Evolutionary conservation across 2,797 vertebrate species (phyloP), one percentile per base, ranked within the genome.

Genomic region (Picus viridis): DNA sequence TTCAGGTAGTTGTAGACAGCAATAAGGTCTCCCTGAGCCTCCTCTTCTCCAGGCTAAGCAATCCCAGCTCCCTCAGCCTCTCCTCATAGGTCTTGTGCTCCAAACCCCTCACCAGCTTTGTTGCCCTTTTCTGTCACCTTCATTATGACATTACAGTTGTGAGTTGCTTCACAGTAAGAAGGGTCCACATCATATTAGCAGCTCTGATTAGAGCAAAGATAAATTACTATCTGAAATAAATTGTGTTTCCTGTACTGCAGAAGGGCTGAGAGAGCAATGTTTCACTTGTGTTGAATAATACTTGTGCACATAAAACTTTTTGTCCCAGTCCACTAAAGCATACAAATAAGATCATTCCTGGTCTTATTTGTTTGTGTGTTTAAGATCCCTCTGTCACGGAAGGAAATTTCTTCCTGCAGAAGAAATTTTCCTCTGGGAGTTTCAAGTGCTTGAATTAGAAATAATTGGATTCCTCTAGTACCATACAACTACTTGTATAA

Each of bases 301-400:
- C 54, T 51, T 69, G 7, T 32, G 23, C 29, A 54, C 32, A 27
- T 32, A 47, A 65, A 86, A 47, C 16, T 54, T 86, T 64, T 87
- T 72, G 47, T 88, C 32, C 32, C 9, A 32, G 15, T 49, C 94
- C 76, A 70, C 45, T 32, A 16, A 67, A 83, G 11, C 43, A 57
- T 47, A 70, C 22, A 89, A 81, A 84, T 54, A 10, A 75, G 83
- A 93, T 53, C 79, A 80, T 93, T 92, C 24, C 56, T 73, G 76
- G 65, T 16, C 6, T 81, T 83, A 27, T 89, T 80, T 65, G 10
- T 88, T 77, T 65, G 10, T 88, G 27, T 69, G 18, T 84, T 91
- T 92, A 80, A 86, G 41, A 58, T 58, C 32, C 80, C 49, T 78
- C 39, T 76, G 30, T 56, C 36, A 51, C 63, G 56, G 90, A 89